Evolutionary conservation across 2,888 invertebrate species (phyloP).

Genomic region (Sepioteuthis lessoniana): DNA sequence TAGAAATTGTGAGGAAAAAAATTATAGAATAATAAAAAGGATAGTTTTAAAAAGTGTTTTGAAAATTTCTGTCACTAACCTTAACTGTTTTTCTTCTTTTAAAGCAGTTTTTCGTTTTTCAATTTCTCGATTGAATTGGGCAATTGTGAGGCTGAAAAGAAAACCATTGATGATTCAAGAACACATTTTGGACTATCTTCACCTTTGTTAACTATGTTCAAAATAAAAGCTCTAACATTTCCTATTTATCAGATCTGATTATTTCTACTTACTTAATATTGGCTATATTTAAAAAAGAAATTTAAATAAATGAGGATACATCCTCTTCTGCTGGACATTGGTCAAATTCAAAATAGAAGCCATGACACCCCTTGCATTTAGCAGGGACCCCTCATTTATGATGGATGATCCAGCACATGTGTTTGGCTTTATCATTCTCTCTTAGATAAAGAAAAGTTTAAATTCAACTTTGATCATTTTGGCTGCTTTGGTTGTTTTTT

Average conservation of each 20-base stretch:
- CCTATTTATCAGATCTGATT: too few species aligned
- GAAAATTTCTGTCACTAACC: not conserved
- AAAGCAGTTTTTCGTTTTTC: not conserved
- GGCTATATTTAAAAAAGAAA: not conserved
- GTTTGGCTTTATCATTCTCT: not conserved
- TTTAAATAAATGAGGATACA: not conserved
- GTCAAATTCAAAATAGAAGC: not conserved
- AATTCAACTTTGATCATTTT: not conserved
- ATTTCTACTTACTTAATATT: too few species aligned
- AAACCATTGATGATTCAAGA: not conserved
- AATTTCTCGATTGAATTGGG: conserved; percentile 35
- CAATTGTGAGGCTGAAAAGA: not conserved
- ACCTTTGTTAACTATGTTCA: not conserved
- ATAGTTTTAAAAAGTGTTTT: not conserved
- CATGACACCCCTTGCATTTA: not conserved
- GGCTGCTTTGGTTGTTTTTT: not conserved
- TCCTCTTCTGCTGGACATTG: not conserved
- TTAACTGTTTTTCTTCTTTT: conserved; percentile 10
- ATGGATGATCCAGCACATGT: too few species aligned
- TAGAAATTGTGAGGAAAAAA: too few species aligned
- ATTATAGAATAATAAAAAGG: too few species aligned
- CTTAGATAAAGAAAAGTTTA: not conserved
- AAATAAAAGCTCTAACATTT: not conserved
- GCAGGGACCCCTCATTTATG: too few species aligned
- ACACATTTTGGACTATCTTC: not conserved